Evolutionary conservation across 2,888 invertebrate genomes (phyloP), one percentile per base, ranked within the genome.

Genomic region (Ischnus inquisitorius): DNA sequence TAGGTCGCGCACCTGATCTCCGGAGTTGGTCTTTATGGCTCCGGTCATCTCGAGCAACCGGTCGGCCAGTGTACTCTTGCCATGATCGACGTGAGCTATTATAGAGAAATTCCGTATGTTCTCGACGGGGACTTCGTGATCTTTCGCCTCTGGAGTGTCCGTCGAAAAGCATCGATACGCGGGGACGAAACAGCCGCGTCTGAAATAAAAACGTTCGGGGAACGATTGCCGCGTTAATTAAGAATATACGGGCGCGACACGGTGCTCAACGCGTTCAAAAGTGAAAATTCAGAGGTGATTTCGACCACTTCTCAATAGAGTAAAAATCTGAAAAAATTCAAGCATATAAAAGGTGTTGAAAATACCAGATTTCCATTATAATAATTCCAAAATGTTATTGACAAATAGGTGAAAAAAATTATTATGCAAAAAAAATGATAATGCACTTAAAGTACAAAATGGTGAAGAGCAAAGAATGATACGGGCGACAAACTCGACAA

Each of bases 11-110:
- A 97, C 95, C 94, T 95, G 97, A 75, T 95, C 95, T 39, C 96
- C 96, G 3, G 94, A 94, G 39, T 96, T 96, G 0, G 94, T 94
- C 90, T 96, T 95, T 78, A 97, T 96, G 0, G 96, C 96, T 87
- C 98, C 99, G 19, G 99, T 98, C 76, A 97, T 94, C 95, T 99
- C 99, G 14, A 99, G 94, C n/a, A 99, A 93, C 78, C 99, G 95
- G 93, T 99, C 99, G 0, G 99, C 99, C 80, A 99, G 94, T 0
- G 99, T 99, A 93, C 98, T 98, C 94, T 99, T 99, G 0, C 99
- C 99, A 95, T 99, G 99, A 93, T 99, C 99, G 1, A 99, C 97
- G 94, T 99, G 99, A n/a, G 99, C 99, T 85, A 99, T 98, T 90
- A 99, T 99, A 93, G 98, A 97, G 92, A 99, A 99, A 93, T 99